Evolutionary conservation across 2,888 invertebrate genomes (phyloP).

Genomic region (Mechanitis messenoides): DNA sequence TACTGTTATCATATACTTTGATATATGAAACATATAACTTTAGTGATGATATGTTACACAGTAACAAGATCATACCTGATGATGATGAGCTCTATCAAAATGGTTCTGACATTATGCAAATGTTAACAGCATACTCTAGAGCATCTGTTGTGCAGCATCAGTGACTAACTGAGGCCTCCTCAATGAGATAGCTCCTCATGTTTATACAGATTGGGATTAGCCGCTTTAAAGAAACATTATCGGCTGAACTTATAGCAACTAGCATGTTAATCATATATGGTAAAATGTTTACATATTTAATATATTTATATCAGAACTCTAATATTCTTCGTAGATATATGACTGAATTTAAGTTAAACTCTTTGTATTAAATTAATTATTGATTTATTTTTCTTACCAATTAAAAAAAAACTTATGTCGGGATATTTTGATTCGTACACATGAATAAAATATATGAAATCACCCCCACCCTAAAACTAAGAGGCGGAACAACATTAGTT

Average conservation of each 20-base stretch:
- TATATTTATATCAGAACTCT: too few relatives aligned
- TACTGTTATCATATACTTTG: too few relatives aligned
- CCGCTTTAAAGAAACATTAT: not conserved
- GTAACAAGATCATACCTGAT: constrained; percentile 64
- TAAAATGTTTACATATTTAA: too few relatives aligned
- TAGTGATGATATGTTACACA: constrained; percentile 40
- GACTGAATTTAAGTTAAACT: too few relatives aligned
- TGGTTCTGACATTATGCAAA: constrained; percentile 68
- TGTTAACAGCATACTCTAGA: constrained; percentile 55
- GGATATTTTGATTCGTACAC: not conserved
- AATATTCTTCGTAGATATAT: too few relatives aligned
- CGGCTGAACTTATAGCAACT: not conserved
- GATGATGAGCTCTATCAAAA: constrained; percentile 59
- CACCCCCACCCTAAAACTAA: constrained; percentile 21
- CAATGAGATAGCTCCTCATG: constrained; percentile 21
- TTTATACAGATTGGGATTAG: constrained; percentile 20
- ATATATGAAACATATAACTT: constrained; percentile 8
- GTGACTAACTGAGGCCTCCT: constrained; percentile 37
- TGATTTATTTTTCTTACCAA: not conserved
- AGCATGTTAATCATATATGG: too few relatives aligned
- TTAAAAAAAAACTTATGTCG: not conserved
- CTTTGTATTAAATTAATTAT: too few relatives aligned
- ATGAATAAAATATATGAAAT: constrained; percentile 7
- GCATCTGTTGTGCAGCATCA: constrained; percentile 46
- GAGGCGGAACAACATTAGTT: constrained; percentile 25